phyloP scores from a whole-genome alignment of 1,140 invertebrate genomes.

The Aricia agestis region DNA sequence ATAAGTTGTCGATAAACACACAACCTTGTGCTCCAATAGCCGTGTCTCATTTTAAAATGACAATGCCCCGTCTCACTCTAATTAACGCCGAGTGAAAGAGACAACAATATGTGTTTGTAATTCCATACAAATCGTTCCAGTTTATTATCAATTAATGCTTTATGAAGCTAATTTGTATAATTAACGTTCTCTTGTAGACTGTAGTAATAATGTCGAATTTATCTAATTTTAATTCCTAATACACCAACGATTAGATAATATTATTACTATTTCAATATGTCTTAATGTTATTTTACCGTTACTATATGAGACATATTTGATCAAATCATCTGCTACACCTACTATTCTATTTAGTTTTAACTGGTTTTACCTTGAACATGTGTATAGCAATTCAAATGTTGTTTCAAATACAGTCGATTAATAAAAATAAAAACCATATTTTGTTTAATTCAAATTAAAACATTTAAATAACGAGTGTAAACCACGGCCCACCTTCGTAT shows the following conservation, averaged over 20 bases:
- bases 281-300: neutral
- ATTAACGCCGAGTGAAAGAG: neutral
- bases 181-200: neutral
- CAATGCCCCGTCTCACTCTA: neutral
- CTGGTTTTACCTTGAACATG: no score
- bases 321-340: no score
- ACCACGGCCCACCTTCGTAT: slow-evolving; percentile 31
- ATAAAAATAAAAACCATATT: neutral
- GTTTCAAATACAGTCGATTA: no score
- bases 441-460: neutral
- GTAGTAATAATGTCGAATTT: neutral
- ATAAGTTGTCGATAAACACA: slow-evolving; percentile 11
- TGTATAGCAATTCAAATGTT: no score
- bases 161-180: slow-evolving; percentile 3
- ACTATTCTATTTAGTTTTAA: no score
- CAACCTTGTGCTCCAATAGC: neutral
- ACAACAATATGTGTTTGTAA: neutral
- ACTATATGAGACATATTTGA: neutral
- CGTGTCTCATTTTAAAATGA: slow-evolving; percentile 13
- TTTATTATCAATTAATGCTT: neutral
- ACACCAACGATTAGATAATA: neutral
- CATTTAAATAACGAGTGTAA: slow-evolving; percentile 1
- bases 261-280: neutral
- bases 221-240: neutral
- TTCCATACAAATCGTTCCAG: neutral